Evolutionary conservation across 1,140 invertebrate genomes (phyloP).

Genomic region (Listronotus bonariensis): DNA sequence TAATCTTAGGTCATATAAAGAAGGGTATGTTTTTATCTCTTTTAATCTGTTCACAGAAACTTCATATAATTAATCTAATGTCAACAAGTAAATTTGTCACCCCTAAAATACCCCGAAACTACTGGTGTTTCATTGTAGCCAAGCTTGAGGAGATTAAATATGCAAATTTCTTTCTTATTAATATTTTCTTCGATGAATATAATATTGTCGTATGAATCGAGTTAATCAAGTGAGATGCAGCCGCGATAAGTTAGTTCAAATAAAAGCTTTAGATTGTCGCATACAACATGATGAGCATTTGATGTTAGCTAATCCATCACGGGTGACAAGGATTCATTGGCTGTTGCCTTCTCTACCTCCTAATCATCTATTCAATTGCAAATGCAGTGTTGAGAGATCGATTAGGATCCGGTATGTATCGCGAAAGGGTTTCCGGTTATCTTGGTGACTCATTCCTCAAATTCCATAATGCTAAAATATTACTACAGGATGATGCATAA

Average conservation of each 20-base stretch:
- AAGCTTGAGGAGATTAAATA: slow-evolving; percentile 30
- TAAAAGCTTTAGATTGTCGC: slow-evolving; percentile 42
- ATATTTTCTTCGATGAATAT: slow-evolving; percentile 30
- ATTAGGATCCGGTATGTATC: slow-evolving; percentile 40
- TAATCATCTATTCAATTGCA: slow-evolving; percentile 49
- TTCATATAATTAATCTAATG: slow-evolving; percentile 28
- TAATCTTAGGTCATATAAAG: no score
- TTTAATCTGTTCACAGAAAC: no score
- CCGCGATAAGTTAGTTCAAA: slow-evolving; percentile 33
- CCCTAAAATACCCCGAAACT: slow-evolving; percentile 9
- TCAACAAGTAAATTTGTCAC: slow-evolving; percentile 35
- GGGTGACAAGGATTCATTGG: slow-evolving; percentile 45
- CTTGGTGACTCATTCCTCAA: slow-evolving; percentile 39
- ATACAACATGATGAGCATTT: slow-evolving; percentile 43
- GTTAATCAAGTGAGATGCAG: slow-evolving; percentile 38
- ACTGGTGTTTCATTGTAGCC: slow-evolving; percentile 27
- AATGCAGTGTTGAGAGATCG: slow-evolving; percentile 46
- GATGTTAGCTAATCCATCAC: slow-evolving; percentile 45
- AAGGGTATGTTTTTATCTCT: no score
- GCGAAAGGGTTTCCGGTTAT: slow-evolving; percentile 45
- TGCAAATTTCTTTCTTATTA: slow-evolving; percentile 25
- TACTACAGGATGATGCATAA: no score
- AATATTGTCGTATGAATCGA: slow-evolving; percentile 33
- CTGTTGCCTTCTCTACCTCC: slow-evolving; percentile 39
- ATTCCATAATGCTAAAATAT: slow-evolving; percentile 1